Percentiles rank a stretch among this genome's conserved stretches.
Evolutionary conservation across 2,888 invertebrate species (phyloP).

Genomic region (Crocallis elinguaria): DNA sequence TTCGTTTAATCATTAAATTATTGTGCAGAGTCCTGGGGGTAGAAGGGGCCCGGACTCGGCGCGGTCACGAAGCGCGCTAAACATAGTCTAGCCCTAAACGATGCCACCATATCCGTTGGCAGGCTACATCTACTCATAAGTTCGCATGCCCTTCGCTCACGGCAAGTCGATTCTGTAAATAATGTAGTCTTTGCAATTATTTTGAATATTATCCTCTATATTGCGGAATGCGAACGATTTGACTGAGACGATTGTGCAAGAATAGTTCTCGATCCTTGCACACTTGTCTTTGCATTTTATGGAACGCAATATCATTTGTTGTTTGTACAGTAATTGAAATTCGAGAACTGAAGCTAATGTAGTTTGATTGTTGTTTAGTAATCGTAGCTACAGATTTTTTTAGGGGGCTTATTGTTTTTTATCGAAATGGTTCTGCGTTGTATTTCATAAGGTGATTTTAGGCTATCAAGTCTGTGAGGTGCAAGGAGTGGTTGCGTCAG

Average conservation of each 20-base stretch:
- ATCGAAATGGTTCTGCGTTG: too few relatives aligned
- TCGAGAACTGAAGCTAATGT: too few relatives aligned
- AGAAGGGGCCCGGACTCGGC: slow-evolving; percentile 62
- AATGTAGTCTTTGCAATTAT: slow-evolving; percentile 33
- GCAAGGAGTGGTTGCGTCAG: too few relatives aligned
- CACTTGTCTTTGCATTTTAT: background rate
- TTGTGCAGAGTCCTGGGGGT: slow-evolving; percentile 66
- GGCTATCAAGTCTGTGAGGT: too few relatives aligned
- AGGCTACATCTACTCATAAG: slow-evolving; percentile 63
- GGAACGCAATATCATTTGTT: background rate
- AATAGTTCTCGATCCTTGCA: background rate
- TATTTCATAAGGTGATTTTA: too few relatives aligned
- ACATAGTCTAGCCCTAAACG: slow-evolving; percentile 77
- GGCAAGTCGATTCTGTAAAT: slow-evolving; percentile 10
- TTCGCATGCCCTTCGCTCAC: slow-evolving; percentile 49
- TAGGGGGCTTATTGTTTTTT: too few relatives aligned
- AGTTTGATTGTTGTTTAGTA: too few relatives aligned
- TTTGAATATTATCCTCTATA: slow-evolving; percentile 29
- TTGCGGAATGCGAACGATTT: slow-evolving; percentile 16
- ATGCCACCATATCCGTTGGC: slow-evolving; percentile 79
- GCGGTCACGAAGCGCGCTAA: slow-evolving; percentile 78
- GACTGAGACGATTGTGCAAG: background rate
- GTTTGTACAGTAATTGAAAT: background rate
- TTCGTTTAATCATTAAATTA: too few relatives aligned
- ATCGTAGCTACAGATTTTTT: too few relatives aligned